Conservation (phyloP, 2,888 invertebrate genomes). For the Psylliodes chrysocephalus region DNA sequence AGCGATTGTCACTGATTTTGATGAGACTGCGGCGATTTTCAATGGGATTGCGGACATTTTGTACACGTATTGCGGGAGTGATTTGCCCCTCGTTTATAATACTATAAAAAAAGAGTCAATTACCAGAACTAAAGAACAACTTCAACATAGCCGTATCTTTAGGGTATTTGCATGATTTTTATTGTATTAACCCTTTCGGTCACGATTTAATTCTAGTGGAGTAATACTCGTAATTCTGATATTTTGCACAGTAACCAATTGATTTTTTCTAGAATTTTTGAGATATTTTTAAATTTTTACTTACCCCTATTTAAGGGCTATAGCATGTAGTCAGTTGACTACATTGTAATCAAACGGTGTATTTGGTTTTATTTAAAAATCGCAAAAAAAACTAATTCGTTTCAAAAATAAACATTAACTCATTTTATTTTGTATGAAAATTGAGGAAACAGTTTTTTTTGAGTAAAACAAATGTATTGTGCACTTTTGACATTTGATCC, state of each 20-base stretch:
- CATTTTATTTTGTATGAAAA: constrained; percentile 8
- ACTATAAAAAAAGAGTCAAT: too few relatives aligned
- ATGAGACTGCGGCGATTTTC: too few relatives aligned
- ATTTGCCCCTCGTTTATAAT: too few relatives aligned
- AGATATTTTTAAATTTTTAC: constrained; percentile 7
- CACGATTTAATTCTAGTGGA: constrained; percentile 3
- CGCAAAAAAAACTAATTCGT: neutral
- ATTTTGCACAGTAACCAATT: too few relatives aligned
- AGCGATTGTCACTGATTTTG: too few relatives aligned
- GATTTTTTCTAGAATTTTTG: constrained; percentile 1
- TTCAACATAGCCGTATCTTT: too few relatives aligned
- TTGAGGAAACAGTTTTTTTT: constrained; percentile 16
- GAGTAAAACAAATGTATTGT: constrained; percentile 1
- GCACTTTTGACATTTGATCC: constrained; percentile 12
- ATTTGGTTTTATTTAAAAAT: neutral
- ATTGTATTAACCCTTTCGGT: neutral
- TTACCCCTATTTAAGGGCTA: constrained; percentile 9
- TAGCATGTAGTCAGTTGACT: constrained; percentile 1
- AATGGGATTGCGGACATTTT: too few relatives aligned
- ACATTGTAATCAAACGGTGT: neutral
- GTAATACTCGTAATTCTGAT: constrained; percentile 2
- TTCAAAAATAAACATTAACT: neutral
- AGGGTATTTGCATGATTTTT: too few relatives aligned
- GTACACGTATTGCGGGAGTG: too few relatives aligned
- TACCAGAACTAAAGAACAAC: too few relatives aligned